Conservation (phyloP, 2,113 vertebrate genomes). For the Rhizomys pruinosus region DNA sequence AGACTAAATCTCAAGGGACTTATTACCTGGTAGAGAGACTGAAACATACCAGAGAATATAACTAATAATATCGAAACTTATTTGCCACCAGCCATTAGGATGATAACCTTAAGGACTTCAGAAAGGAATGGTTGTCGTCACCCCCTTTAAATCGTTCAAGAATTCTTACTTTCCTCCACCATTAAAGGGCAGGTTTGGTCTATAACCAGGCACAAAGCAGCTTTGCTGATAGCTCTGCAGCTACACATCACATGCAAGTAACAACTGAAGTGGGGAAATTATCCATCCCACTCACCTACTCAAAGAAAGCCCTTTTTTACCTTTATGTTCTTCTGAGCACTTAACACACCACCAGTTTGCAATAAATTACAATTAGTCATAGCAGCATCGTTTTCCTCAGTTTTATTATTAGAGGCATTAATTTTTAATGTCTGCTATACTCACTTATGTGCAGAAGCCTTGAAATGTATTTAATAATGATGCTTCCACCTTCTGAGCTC, state of each 20-base stretch:
- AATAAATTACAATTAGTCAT: constrained; percentile 79
- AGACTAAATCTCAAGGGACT: constrained; percentile 8
- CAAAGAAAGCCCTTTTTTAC: constrained; percentile 43
- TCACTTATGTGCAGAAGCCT: constrained; percentile 64
- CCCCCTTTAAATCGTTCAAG: background rate
- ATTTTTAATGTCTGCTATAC: constrained; percentile 70
- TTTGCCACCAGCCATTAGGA: background rate
- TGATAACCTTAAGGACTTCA: background rate
- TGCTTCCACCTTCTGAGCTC: constrained; percentile 19
- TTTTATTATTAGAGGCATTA: constrained; percentile 76
- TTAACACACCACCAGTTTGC: constrained; percentile 58
- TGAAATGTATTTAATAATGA: constrained; percentile 54
- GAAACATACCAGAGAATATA: background rate
- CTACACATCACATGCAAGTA: background rate
- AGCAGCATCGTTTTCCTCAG: constrained; percentile 61
- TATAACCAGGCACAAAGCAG: background rate
- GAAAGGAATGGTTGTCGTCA: background rate
- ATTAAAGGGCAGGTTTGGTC: background rate
- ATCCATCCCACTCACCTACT: constrained; percentile 17
- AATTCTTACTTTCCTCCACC: background rate
- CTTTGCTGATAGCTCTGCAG: background rate
- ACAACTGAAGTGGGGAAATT: background rate
- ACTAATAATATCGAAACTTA: background rate
- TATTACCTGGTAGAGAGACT: background rate
- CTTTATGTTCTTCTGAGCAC: constrained; percentile 58